These are phyloP conservation scores for Drosophila tristis DNA, from an alignment of 1,140 invertebrate species.

Conservation along the genomic window DNA sequence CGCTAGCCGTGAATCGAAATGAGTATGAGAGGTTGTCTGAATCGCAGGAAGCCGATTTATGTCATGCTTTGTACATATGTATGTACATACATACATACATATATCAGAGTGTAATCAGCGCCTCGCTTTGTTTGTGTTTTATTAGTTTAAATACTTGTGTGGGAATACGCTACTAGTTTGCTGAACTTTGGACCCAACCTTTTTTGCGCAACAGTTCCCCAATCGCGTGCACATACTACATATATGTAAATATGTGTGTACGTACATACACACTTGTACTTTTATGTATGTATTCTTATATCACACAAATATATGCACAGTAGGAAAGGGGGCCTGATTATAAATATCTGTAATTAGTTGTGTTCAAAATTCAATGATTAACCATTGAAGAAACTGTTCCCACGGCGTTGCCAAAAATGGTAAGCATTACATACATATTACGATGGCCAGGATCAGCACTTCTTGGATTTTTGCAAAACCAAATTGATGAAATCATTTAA, in stretches of 20 bases:
- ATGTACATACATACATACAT: no score
- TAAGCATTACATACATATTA: not conserved
- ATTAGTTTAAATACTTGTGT: slow-evolving; percentile 39
- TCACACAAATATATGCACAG: slow-evolving; percentile 19
- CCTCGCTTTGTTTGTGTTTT: slow-evolving; percentile 36
- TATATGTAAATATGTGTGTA: slow-evolving; percentile 7
- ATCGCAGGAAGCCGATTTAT: slow-evolving; percentile 26
- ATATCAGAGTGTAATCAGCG: slow-evolving; percentile 39
- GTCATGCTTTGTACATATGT: slow-evolving; percentile 22
- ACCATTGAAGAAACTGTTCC: not conserved
- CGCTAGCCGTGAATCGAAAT: slow-evolving; percentile 1
- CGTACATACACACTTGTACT: slow-evolving; percentile 10
- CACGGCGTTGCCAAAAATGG: slow-evolving; percentile 4
- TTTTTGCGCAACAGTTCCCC: slow-evolving; percentile 12
- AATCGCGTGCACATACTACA: slow-evolving; percentile 12
- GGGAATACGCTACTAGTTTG: slow-evolving; percentile 15
- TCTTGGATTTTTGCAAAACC: no score
- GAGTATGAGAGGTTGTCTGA: slow-evolving; percentile 3
- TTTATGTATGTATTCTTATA: slow-evolving; percentile 4
- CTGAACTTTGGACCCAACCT: slow-evolving; percentile 49
- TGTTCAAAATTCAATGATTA: slow-evolving; percentile 14
- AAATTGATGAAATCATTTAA: no score
- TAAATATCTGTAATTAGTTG: slow-evolving; percentile 7
- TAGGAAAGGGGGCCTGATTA: slow-evolving; percentile 24
- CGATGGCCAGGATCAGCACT: no score